These are phyloP conservation scores for Troilus luridus DNA, from an alignment of 2,888 invertebrate species.

Conservation along the genomic window DNA sequence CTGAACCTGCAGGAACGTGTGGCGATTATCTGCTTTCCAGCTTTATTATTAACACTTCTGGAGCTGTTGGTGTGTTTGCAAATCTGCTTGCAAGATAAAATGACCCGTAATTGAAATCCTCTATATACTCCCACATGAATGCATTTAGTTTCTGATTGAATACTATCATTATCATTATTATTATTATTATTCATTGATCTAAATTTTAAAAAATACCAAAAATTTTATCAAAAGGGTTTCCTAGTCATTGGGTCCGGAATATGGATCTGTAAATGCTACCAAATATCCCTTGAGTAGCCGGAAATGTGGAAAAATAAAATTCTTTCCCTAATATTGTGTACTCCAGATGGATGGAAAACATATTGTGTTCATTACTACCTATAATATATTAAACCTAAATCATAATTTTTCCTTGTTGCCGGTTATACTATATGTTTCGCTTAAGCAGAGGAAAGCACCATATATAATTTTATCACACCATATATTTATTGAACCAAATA, in stretches of 20 bases:
- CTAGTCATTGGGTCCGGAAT: slow-evolving; percentile 11
- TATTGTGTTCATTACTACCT: background rate
- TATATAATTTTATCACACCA: slow-evolving; percentile 1
- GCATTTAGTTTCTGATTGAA: background rate
- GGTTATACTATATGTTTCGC: background rate
- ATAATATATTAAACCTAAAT: background rate
- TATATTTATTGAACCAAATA: slow-evolving; percentile 35
- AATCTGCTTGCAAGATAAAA: slow-evolving; percentile 4
- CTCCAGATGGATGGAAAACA: background rate
- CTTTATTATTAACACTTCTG: slow-evolving; percentile 33
- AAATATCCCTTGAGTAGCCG: background rate
- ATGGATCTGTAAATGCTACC: slow-evolving; percentile 29
- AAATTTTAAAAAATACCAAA: slow-evolving; percentile 37
- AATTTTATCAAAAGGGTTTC: slow-evolving; percentile 25
- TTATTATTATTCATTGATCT: background rate
- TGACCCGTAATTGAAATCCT: slow-evolving; percentile 36
- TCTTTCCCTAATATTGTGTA: background rate
- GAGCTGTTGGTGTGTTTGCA: slow-evolving; percentile 23
- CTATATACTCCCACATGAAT: background rate
- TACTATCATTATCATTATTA: background rate
- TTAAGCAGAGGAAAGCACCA: slow-evolving; percentile 15
- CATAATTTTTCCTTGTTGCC: background rate
- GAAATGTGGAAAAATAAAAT: background rate
- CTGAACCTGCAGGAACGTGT: background rate
- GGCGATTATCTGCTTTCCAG: slow-evolving; percentile 24